Evolutionary conservation across 2,113 vertebrate genomes (phyloP).

Genomic region (Thamnaconus septentrionalis): DNA sequence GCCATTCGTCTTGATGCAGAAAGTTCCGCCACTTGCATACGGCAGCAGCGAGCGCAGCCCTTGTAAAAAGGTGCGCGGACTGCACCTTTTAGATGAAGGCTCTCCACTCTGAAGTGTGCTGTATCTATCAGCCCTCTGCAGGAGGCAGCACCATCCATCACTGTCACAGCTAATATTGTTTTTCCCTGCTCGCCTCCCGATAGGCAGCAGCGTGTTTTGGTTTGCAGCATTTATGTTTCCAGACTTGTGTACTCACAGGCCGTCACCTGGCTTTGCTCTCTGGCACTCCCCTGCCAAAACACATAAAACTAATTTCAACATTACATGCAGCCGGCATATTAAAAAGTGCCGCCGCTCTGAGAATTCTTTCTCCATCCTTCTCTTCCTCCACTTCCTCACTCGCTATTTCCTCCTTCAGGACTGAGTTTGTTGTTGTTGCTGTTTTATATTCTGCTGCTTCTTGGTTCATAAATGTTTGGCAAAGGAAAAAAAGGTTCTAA

Average conservation of each 20-base stretch:
- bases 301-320: conserved; percentile 75
- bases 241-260: conserved; percentile 76
- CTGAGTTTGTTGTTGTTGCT: conserved; percentile 19
- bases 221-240: conserved; percentile 76
- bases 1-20: conserved; percentile 3
- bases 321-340: conserved; percentile 67
- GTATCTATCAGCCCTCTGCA: conserved; percentile 55
- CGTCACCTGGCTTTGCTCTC: conserved; percentile 70
- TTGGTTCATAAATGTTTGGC: too few relatives aligned
- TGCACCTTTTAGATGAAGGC: too few relatives aligned
- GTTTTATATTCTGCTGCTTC: background rate
- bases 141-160: conserved; percentile 74
- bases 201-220: conserved; percentile 72
- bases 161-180: conserved; percentile 78
- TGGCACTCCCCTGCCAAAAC: conserved; percentile 72
- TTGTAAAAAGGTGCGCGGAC: too few relatives aligned
- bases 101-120: conserved; percentile 30
- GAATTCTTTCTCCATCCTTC: conserved; percentile 19
- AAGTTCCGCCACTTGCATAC: background rate
- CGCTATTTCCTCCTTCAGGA: background rate
- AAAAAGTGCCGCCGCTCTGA: conserved; percentile 48
- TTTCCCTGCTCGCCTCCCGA: conserved; percentile 60
- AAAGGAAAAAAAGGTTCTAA: too few relatives aligned
- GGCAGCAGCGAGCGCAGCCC: background rate
- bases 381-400: conserved; percentile 11